Percentiles rank a stretch among this genome's conserved stretches.
phyloP scores from a whole-genome alignment of 2,113 vertebrate genomes.

The Sprattus sprattus region DNA sequence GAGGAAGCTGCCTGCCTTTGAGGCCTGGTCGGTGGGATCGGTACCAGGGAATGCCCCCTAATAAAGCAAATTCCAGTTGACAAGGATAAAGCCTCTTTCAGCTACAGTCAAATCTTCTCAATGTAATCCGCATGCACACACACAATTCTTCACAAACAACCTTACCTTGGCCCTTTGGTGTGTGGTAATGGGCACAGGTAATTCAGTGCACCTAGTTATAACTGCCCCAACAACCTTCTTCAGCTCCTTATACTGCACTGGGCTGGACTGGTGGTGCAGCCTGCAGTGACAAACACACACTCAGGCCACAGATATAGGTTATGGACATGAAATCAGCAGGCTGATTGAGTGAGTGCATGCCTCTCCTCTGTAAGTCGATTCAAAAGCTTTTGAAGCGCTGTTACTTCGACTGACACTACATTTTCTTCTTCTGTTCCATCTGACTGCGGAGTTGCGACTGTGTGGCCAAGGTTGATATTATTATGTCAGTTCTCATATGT shows the following conservation, averaged over 20 bases:
- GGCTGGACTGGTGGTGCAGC: constrained; percentile 82
- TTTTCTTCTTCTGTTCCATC: not conserved
- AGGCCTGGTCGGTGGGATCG: constrained; percentile 44
- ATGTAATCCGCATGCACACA: not conserved
- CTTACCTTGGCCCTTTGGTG: constrained; percentile 36
- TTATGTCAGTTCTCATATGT: not conserved
- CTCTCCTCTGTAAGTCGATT: not conserved
- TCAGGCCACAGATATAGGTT: not conserved
- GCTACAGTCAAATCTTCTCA: constrained; percentile 1
- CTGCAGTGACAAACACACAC: constrained; percentile 63
- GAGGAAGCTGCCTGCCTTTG: constrained; percentile 70
- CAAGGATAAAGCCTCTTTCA: not conserved
- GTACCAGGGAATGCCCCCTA: constrained; percentile 49
- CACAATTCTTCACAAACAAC: not conserved
- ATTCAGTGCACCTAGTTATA: constrained; percentile 74
- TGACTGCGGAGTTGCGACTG: not conserved
- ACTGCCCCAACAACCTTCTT: constrained; percentile 74
- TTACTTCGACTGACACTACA: not conserved
- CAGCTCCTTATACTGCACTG: constrained; percentile 80
- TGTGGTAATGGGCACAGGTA: constrained; percentile 55
- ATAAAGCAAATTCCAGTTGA: not conserved
- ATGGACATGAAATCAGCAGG: not conserved
- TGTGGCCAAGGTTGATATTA: not conserved
- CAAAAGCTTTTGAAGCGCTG: not conserved
- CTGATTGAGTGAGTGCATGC: not conserved